Evolutionary conservation across 2,888 invertebrate genomes (phyloP).

Genomic region (Adelognathus sp.): DNA sequence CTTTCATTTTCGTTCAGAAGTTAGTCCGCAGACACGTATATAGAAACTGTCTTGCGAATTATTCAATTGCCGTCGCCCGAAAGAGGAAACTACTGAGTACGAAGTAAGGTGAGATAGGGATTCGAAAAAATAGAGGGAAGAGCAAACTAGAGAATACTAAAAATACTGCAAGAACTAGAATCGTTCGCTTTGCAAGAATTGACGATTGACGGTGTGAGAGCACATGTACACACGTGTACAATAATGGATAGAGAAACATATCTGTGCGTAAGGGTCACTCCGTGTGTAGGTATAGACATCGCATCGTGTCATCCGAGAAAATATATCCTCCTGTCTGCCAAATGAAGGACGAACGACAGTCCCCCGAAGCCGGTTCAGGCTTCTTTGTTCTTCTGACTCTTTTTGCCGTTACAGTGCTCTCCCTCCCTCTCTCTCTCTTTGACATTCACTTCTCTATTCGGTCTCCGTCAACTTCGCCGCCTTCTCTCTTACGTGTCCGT

Average conservation of each 20-base stretch:
- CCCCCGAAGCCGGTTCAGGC: conserved; percentile 50
- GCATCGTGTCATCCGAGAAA: conserved; percentile 61
- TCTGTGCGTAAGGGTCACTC: neutral
- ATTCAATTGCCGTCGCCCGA: conserved; percentile 5
- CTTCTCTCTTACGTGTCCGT: conserved; percentile 72
- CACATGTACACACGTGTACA: neutral
- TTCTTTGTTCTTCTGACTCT: conserved; percentile 49
- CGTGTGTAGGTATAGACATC: neutral
- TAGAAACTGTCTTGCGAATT: neutral
- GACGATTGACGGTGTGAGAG: neutral
- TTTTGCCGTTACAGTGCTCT: conserved; percentile 6
- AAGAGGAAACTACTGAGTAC: neutral
- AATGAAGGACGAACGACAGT: conserved; percentile 68
- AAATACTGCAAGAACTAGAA: conserved; percentile 3
- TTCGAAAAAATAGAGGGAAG: neutral
- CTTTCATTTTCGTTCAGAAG: neutral
- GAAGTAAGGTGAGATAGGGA: neutral
- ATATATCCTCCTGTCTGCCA: conserved; percentile 67
- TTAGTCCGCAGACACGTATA: neutral
- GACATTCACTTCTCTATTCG: conserved; percentile 42
- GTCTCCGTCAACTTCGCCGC: conserved; percentile 47
- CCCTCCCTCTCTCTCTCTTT: conserved; percentile 45
- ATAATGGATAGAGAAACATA: conserved; percentile 1
- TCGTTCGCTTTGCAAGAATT: conserved; percentile 14
- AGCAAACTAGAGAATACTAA: neutral